Conservation (phyloP, 2,797 vertebrate species). For the Aplochiton taeniatus region DNA sequence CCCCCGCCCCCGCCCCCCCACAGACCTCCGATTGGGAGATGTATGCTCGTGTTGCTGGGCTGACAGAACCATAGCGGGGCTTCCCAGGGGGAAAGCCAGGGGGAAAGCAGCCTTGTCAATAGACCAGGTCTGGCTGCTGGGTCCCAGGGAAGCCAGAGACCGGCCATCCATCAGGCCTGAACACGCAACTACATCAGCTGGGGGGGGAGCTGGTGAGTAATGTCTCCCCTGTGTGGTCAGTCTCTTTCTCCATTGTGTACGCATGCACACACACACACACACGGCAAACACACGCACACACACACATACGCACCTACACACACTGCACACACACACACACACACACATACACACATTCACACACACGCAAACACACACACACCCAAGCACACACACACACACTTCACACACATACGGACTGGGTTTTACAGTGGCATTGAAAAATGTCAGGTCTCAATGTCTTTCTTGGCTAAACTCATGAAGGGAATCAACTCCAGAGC, state of each 20-base stretch:
- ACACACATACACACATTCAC: conserved; percentile 17
- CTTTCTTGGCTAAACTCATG: conserved; percentile 50
- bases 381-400: conserved; percentile 5
- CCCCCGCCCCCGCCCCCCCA: conserved; percentile 23
- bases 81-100: conserved; percentile 42
- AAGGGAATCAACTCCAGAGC: conserved; percentile 35
- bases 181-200: conserved; percentile 54
- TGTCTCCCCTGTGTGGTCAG: conserved; percentile 65
- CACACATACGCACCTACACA: conserved; percentile 25
- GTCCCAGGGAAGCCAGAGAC: conserved; percentile 45
- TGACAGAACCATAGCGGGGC: conserved; percentile 25
- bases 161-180: conserved; percentile 73
- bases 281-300: conserved; percentile 12
- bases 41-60: conserved; percentile 35
- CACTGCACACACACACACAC: conserved; percentile 30
- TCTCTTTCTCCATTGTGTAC: conserved; percentile 33
- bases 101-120: conserved; percentile 55
- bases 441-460: conserved; percentile 45
- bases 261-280: conserved; percentile 3
- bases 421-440: conserved; percentile 36
- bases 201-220: conserved; percentile 67
- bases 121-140: conserved; percentile 50
- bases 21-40: conserved; percentile 13
- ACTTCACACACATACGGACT: conserved; percentile 30
- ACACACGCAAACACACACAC: conserved; percentile 22